Base-by-base conservation (phyloP, 2,888 invertebrate species). In the Cyaniris semiargus region DNA sequence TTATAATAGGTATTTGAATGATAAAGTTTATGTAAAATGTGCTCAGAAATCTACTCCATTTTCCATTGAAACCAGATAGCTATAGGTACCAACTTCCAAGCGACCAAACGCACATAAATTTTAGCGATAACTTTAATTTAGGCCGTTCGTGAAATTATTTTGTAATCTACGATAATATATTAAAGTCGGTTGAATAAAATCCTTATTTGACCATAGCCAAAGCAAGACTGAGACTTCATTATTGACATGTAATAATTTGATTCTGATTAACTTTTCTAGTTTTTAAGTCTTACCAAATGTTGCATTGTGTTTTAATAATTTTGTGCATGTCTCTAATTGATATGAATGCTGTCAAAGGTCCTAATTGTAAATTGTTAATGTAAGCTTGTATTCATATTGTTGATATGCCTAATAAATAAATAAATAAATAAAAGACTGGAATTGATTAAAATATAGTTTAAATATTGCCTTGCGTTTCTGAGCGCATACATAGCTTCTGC, bases 101-200 rank as follows among this genome's bases (percentile, higher is more conserved):
- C 27, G 66, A 66, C 27, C 66, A 66, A 66, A 66, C 66, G 27
- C 66, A 60, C 60, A 66, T 66, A 66, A 31, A 66, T 66, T 66
- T 18, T 23, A 60, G 21, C 60, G 60, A 23, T 66, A 66, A 31
- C 21, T 66, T 66, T 66, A 6, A 66, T 31, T 31, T 66, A 31
- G 66, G 27, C 27, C 27, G 66, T 27, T 66, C 66, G n/a, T 66
- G 27, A 66, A 66, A 27, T 27, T 27, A 66, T 27, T 13, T 27
- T 66, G 27, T 27, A 15, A 66, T 66, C 23, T 27, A 66, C 31
- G 13, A 66, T 60, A 21, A 2, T 60, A 21, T 8, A 60, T 27
- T 58, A 58, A 8, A 58, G 21, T 21, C n/a, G 58, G 21, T 18
- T 53, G 53, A 5, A 15, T 18, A 18, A 53, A 53, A 53, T 18